Evolutionary conservation across 2,113 vertebrate genomes (phyloP), one percentile per base, ranked within the genome.

Genomic region (Rhynchopsitta pachyrhyncha): DNA sequence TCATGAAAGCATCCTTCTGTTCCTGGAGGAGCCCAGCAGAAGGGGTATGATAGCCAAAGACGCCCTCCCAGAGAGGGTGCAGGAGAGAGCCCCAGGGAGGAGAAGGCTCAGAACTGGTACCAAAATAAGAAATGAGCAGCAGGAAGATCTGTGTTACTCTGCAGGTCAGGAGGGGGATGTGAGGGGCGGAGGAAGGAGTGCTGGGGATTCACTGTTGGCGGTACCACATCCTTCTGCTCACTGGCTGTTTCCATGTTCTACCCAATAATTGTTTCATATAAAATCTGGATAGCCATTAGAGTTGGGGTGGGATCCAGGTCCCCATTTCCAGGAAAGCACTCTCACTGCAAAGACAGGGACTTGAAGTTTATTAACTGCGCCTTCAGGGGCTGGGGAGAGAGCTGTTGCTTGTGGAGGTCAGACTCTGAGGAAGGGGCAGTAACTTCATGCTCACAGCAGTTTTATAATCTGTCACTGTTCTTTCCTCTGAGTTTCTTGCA

Each of bases 381-480:
- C 42, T 81, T 89, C 35, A 68, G 76, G 31, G 64, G 23, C n/a
- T 17, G 31, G 67, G 49, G 44, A 89, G 44, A 35, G 49, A 69
- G 35, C n/a, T 84, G 55, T 86, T 78, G 27, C 64, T 86, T 22
- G 50, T 15, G n/a, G 77, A 91, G 83, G 64, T 83, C 86, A 75
- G 57, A 44, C 39, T 35, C 68, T 42, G 23, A 60, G 62, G 67
- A 73, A 49, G 82, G 28, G 60, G 63, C 42, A 75, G 47, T 39
- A 82, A 71, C 49, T 93, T 86, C 17, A 67, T 55, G 44, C 50
- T 90, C 31, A 33, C 7, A 25, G 31, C 55, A 66, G 17, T 88
- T 96, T 91, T 71, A 25, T 86, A 78, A 64, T 87, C 83, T 86
- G 33, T 52, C 3, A 3, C 49, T 71, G 52, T 76, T 96, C 69